Conservation (phyloP, 2,113 vertebrate genomes). For the Marcusenius ussheri region DNA sequence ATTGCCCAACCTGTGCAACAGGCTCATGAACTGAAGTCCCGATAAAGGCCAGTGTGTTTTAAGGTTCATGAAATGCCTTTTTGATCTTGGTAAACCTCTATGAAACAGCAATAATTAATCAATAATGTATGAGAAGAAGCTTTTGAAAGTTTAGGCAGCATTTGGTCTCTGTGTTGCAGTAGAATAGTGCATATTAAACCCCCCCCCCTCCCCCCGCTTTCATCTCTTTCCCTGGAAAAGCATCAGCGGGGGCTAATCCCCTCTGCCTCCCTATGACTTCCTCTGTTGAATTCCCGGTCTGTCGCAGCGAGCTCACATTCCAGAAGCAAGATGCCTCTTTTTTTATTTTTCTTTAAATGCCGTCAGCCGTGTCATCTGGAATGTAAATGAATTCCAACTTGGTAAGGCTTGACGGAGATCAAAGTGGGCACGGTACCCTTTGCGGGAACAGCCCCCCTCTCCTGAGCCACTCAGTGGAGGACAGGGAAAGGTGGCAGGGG, state of each 20-base stretch:
- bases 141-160: slow-evolving; percentile 85
- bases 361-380: slow-evolving; percentile 99
- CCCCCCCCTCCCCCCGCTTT: slow-evolving; percentile 74
- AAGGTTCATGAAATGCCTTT: slow-evolving; percentile 39
- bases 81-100: slow-evolving; percentile 58
- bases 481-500: slow-evolving; percentile 56
- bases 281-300: slow-evolving; percentile 94
- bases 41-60: slow-evolving; percentile 25
- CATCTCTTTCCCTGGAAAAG: slow-evolving; percentile 96
- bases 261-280: slow-evolving; percentile 92
- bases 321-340: slow-evolving; percentile 90
- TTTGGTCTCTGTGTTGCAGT: slow-evolving; percentile 92
- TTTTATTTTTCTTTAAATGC: slow-evolving; percentile 86
- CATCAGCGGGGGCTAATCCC: slow-evolving; percentile 81
- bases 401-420: slow-evolving; percentile 95
- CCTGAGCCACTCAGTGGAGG: slow-evolving; percentile 52
- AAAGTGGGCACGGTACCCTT: slow-evolving; percentile 99
- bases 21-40: slow-evolving; percentile 16
- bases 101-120: slow-evolving; percentile 64
- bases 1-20: not conserved
- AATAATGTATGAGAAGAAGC: slow-evolving; percentile 65
- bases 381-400: slow-evolving; percentile 99
- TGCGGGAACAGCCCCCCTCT: slow-evolving; percentile 60
- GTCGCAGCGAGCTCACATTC: slow-evolving; percentile 92
- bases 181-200: slow-evolving; percentile 81